A percentile compares a stretch with the other conserved stretches of the same genome.
Evolutionary conservation across 2,797 vertebrate species (phyloP).

Genomic region (Petrocephalus schoutedeni): DNA sequence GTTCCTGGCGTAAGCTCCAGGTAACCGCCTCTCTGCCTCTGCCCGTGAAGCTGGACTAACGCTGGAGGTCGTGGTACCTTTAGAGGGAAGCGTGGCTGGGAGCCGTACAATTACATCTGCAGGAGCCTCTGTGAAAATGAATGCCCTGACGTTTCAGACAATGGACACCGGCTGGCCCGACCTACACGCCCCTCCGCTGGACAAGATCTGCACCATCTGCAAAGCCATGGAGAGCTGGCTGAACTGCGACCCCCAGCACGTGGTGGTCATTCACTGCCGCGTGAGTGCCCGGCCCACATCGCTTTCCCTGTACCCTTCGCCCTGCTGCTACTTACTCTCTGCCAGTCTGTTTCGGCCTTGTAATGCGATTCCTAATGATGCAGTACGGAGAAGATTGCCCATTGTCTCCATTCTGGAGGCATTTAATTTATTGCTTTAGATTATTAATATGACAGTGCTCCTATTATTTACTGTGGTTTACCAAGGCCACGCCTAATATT

Average conservation of each 20-base stretch:
- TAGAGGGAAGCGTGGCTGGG: neutral
- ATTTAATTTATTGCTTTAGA: neutral
- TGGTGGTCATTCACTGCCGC: slow-evolving; percentile 83
- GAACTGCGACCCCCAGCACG: slow-evolving; percentile 66
- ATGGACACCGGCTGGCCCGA: slow-evolving; percentile 83
- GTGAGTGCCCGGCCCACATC: slow-evolving; percentile 51
- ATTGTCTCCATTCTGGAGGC: neutral
- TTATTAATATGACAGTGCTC: neutral
- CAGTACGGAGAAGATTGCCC: neutral
- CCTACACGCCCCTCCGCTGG: slow-evolving; percentile 73
- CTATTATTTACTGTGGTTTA: neutral
- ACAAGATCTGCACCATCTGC: slow-evolving; percentile 80
- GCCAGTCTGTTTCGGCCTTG: neutral
- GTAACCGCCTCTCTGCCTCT: neutral
- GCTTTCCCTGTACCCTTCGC: neutral
- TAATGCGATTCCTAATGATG: neutral
- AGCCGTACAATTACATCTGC: neutral
- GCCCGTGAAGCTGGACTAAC: neutral
- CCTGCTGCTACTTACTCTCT: neutral
- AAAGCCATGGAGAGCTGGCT: slow-evolving; percentile 82
- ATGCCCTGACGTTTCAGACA: slow-evolving; percentile 54
- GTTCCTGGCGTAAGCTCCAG: neutral
- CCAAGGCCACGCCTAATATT: neutral
- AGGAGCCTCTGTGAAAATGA: neutral
- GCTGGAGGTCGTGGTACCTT: neutral